These are phyloP conservation scores for Torymus tubicola DNA, from an alignment of 2,888 invertebrate genomes.

Conservation along the genomic window DNA sequence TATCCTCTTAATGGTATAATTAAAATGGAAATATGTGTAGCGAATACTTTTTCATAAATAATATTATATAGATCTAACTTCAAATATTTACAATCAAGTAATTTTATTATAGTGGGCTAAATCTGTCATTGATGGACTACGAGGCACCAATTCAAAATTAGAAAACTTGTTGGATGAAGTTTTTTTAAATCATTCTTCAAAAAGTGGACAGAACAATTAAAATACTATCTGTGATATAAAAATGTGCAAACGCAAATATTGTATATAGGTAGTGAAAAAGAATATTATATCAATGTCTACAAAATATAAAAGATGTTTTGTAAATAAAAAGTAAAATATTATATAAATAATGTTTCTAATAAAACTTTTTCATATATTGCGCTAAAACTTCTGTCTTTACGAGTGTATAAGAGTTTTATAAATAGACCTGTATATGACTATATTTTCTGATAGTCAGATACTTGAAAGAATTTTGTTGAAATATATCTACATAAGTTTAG, in stretches of 20 bases:
- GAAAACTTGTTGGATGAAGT: conserved; percentile 80
- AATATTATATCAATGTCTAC: too few species aligned
- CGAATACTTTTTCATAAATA: too few species aligned
- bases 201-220: conserved; percentile 45
- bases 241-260: conserved; percentile 33
- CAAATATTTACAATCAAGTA: neutral
- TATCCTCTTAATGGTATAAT: too few species aligned
- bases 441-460: too few species aligned
- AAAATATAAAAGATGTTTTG: conserved; percentile 52
- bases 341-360: conserved; percentile 76
- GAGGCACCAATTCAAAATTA: conserved; percentile 80
- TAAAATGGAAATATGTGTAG: too few species aligned
- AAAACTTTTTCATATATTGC: conserved; percentile 90
- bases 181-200: conserved; percentile 70
- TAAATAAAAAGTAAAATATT: conserved; percentile 27
- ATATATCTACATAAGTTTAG: too few species aligned
- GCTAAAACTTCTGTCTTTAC: conserved; percentile 87
- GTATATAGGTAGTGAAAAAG: neutral
- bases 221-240: conserved; percentile 25
- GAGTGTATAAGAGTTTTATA: conserved; percentile 95
- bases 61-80: too few species aligned
- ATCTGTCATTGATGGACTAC: conserved; percentile 81
- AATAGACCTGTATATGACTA: too few species aligned
- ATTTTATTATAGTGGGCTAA: conserved; percentile 79
- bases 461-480: too few species aligned